Percentiles rank a stretch among this genome's conserved stretches.
Evolutionary conservation across 2,797 vertebrate species (phyloP).

Genomic region (Hylomyscus alleni): DNA sequence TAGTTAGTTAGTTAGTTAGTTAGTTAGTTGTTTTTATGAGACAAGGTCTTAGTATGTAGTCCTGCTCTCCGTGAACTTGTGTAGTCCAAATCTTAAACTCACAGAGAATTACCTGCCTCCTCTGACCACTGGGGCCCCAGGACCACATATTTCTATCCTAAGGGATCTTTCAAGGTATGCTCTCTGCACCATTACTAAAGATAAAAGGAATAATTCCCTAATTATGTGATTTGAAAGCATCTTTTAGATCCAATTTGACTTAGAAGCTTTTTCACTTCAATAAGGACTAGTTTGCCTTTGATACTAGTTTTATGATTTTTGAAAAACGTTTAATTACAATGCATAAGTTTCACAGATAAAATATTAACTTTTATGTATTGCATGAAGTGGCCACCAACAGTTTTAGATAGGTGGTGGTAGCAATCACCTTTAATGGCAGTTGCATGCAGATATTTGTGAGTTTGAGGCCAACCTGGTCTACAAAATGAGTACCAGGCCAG

Average conservation of each 20-base stretch:
- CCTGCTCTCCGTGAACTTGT: background rate
- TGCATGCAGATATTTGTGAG: background rate
- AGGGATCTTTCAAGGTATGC: background rate
- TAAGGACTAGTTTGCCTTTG: constrained; percentile 15
- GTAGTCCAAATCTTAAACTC: too few species aligned
- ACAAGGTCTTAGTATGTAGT: background rate
- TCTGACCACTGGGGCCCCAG: background rate
- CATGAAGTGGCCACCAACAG: constrained; percentile 1
- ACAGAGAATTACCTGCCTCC: background rate
- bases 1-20: background rate
- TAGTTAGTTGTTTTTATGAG: background rate
- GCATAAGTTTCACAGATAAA: background rate
- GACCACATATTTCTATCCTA: background rate
- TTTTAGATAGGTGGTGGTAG: background rate
- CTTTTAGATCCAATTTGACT: constrained; percentile 41
- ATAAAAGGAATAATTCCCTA: constrained; percentile 27
- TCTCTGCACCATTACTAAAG: background rate
- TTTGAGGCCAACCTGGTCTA: background rate
- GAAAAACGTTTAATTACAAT: constrained; percentile 27
- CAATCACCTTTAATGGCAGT: background rate
- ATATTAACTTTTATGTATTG: background rate
- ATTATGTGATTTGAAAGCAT: constrained; percentile 8
- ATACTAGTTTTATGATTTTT: constrained; percentile 33
- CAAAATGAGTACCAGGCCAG: background rate
- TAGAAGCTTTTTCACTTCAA: background rate